A percentile compares a stretch with the other conserved stretches of the same genome.
Conservation (phyloP, 2,113 vertebrate species). For the Copsychus sechellarum region DNA sequence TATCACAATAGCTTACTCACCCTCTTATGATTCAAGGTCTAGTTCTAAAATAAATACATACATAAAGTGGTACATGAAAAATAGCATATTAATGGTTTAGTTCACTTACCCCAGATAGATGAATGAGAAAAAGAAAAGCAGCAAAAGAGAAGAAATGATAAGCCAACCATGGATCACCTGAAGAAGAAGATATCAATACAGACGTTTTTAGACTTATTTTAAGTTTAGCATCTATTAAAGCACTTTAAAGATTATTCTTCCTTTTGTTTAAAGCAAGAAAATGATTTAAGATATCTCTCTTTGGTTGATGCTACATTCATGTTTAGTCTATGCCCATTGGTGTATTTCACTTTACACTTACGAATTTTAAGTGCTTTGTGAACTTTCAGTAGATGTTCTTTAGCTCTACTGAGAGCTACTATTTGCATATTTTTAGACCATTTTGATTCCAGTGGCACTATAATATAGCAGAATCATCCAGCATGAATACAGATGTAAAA, state of each 20-base stretch:
- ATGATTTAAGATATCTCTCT: not conserved
- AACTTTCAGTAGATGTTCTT: not conserved
- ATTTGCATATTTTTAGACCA: not conserved
- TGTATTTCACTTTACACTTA: not conserved
- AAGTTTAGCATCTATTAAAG: not conserved
- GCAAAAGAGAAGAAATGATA: conserved; percentile 93
- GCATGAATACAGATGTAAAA: not conserved
- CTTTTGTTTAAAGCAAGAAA: not conserved
- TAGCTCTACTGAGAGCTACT: not conserved
- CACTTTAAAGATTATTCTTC: not conserved
- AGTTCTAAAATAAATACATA: not conserved
- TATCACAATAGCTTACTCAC: not conserved
- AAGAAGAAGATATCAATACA: not conserved
- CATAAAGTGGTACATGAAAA: not conserved
- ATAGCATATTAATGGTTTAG: not conserved
- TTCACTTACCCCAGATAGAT: conserved; percentile 96
- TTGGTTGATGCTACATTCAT: not conserved
- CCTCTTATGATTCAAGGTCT: not conserved
- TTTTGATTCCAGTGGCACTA: not conserved
- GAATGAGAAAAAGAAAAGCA: conserved; percentile 98
- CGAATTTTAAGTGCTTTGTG: not conserved
- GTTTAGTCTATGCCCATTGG: not conserved
- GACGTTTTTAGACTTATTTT: not conserved
- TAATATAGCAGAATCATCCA: not conserved
- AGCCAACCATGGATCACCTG: conserved; percentile 99